A percentile compares a stretch with the other conserved stretches of the same genome.
Conservation (phyloP, 2,797 vertebrate species). For the Novumbra hubbsi region DNA sequence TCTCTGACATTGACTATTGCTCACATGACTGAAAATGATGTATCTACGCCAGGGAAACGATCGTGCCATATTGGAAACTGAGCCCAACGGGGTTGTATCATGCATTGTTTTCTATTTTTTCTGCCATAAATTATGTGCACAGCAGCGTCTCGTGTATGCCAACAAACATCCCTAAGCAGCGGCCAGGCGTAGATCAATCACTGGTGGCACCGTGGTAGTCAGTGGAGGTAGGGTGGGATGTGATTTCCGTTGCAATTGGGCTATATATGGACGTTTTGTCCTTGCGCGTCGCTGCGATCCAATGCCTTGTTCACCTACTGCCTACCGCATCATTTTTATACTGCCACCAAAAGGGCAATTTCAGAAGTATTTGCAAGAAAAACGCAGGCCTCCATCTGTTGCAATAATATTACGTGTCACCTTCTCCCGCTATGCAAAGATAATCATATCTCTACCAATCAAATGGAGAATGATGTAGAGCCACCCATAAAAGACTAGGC, state of each 20-base stretch:
- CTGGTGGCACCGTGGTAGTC: slow-evolving; percentile 73
- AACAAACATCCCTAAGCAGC: slow-evolving; percentile 86
- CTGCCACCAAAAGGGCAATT: slow-evolving; percentile 98
- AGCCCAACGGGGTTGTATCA: slow-evolving; percentile 62
- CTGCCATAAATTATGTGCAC: slow-evolving; percentile 86
- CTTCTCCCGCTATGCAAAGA: slow-evolving; percentile 89
- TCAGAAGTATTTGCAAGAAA: slow-evolving; percentile 91
- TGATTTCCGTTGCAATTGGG: slow-evolving; percentile 76
- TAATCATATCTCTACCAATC: slow-evolving; percentile 99
- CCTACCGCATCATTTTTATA: slow-evolving; percentile 98
- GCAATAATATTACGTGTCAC: slow-evolving; percentile 95
- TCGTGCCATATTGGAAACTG: slow-evolving; percentile 82
- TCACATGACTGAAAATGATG: slow-evolving; percentile 86
- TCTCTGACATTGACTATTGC: slow-evolving; percentile 81
- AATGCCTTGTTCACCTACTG: slow-evolving; percentile 81
- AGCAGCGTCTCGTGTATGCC: slow-evolving; percentile 82
- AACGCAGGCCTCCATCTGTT: slow-evolving; percentile 98
- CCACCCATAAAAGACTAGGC: slow-evolving; percentile 86
- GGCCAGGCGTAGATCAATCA: slow-evolving; percentile 86
- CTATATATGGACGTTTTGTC: slow-evolving; percentile 87
- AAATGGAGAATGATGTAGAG: slow-evolving; percentile 95
- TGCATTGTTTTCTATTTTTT: slow-evolving; percentile 57
- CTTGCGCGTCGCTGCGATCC: slow-evolving; percentile 77
- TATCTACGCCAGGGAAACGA: slow-evolving; percentile 82
- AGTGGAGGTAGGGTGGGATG: slow-evolving; percentile 77